Evolutionary conservation across 2,113 vertebrate genomes (phyloP), one percentile per base, ranked within the genome.

Genomic region (Tetraodon nigroviridis): DNA sequence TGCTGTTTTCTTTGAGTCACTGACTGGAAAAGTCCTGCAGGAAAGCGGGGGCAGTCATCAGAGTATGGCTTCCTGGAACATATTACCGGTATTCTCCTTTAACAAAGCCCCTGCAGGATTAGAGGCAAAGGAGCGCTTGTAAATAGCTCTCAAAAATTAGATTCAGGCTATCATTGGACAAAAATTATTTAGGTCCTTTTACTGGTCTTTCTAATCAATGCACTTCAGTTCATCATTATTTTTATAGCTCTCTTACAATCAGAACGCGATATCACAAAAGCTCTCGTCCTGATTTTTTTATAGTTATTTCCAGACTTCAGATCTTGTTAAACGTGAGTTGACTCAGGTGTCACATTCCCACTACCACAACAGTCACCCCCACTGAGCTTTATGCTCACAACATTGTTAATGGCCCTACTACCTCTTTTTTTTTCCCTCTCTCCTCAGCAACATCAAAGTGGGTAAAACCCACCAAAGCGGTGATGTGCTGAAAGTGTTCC

Each of bases 21-120:
- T 42, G 37, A 56, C 54, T 76, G 80, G 76, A 70, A 80, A 71
- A 67, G 51, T 44, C 22, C 64, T 19, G 42, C 41, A 60, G 55
- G 47, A 66, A 67, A 66, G 68, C 60, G 1, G 22, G 44, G 37
- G 42, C 57, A 14, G 49, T 16, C 50, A 47, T 45, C 55, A 18
- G 45, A 42, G 5, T 1, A 58, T 17, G 18, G 42, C 52, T 69
- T 75, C 45, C 57, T 61, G 37, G 47, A 50, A 1, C 42, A 49
- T 54, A 61, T 64, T 69, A n/a, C n/a, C n/a, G n/a, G n/a, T n/a
- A 11, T 11, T 18, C 15, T 58, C 12, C n/a, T 64, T 55, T 66
- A 55, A 57, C 2, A n/a, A 46, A n/a, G 15, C 44, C 44, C n/a
- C 44, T 17, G 44, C 44, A 46, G 5, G 44, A 46, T 2, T 13